Base-by-base conservation (phyloP, 2,797 vertebrate genomes). In the Pseudochaenichthys georgianus region DNA sequence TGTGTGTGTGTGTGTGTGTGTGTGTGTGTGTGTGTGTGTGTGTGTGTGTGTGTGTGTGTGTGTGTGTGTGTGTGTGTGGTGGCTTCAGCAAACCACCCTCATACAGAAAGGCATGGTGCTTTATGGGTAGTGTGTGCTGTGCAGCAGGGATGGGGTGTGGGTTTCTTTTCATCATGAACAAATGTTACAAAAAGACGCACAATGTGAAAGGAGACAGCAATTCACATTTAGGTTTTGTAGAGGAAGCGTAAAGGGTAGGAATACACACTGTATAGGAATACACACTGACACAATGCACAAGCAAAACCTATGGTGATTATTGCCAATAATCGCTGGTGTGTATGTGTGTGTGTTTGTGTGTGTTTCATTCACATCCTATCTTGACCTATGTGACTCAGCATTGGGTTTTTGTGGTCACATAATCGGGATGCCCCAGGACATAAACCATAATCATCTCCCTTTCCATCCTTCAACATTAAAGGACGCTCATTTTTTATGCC, bases 371-470 rank as follows among this genome's bases (percentile, higher is more conserved):
- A 86, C 83, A 87, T 89, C 87, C 85, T 84, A 88, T 88, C 73
- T 78, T 79, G 85, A 87, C 88, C 85, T 81, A 78, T 58, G 79
- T 93, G 93, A 94, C 86, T 93, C 93, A 92, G 90, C 86, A 75
- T 28, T 76, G 81, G 91, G 90, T 82, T 90, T 87, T 28, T 80
- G 92, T 59, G 92, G 93, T 90, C 76, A 58, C 85, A 92, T 91
- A 81, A 93, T 93, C 81, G 90, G 90, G 92, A 92, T 93, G 82
- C 87, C 81, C 85, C 68, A 65, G 80, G 78, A 72, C 82, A 88
- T 77, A 85, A 80, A 89, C 89, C 93, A 92, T 95, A 95, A 95
- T 95, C 94, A 93, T 93, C 87, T 90, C 88, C 87, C 80, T 91
- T 88, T 92, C 89, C 88, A 85, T 89, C 81, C 89, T 81, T 88